A percentile compares a stretch with the other conserved stretches of the same genome.
phyloP scores from a whole-genome alignment of 2,797 vertebrate genomes.

The Pipistrellus nathusii region DNA sequence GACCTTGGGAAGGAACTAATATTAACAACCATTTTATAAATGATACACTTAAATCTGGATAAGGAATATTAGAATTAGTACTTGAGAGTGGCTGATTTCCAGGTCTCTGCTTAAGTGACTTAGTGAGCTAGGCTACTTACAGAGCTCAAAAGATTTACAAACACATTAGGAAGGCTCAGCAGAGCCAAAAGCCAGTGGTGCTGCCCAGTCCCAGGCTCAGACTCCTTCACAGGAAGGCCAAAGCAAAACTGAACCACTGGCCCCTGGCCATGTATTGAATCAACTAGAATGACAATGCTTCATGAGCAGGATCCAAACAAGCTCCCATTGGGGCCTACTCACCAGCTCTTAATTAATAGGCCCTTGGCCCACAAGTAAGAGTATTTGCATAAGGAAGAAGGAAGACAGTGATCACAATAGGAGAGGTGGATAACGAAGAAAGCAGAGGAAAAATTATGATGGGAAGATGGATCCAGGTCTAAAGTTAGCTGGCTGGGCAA shows the following conservation, averaged over 20 bases:
- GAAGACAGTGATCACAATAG: not conserved
- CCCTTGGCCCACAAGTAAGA: slow-evolving; percentile 35
- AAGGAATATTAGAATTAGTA: slow-evolving; percentile 4
- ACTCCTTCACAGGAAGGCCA: slow-evolving; percentile 13
- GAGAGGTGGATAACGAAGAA: not conserved
- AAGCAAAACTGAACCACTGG: slow-evolving; percentile 25
- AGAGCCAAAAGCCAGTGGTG: slow-evolving; percentile 43
- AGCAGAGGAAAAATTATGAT: slow-evolving; percentile 20
- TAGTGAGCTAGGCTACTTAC: slow-evolving; percentile 51
- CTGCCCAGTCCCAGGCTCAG: not conserved
- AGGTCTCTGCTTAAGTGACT: slow-evolving; percentile 52
- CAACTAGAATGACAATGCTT: slow-evolving; percentile 30
- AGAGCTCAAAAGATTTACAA: slow-evolving; percentile 72
- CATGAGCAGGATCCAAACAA: slow-evolving; percentile 46
- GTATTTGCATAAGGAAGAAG: no score
- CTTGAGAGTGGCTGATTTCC: slow-evolving; percentile 43
- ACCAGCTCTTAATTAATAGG: slow-evolving; percentile 66
- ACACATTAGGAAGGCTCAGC: slow-evolving; percentile 30
- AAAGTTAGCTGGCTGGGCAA: slow-evolving; percentile 4
- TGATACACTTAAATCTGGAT: not conserved
- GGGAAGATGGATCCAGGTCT: slow-evolving; percentile 27
- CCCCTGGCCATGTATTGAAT: slow-evolving; percentile 58
- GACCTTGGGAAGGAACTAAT: not conserved
- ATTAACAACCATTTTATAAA: slow-evolving; percentile 1
- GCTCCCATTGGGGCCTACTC: not conserved